Conservation (phyloP, 2,888 invertebrate species). For the Tridacna crocea region DNA sequence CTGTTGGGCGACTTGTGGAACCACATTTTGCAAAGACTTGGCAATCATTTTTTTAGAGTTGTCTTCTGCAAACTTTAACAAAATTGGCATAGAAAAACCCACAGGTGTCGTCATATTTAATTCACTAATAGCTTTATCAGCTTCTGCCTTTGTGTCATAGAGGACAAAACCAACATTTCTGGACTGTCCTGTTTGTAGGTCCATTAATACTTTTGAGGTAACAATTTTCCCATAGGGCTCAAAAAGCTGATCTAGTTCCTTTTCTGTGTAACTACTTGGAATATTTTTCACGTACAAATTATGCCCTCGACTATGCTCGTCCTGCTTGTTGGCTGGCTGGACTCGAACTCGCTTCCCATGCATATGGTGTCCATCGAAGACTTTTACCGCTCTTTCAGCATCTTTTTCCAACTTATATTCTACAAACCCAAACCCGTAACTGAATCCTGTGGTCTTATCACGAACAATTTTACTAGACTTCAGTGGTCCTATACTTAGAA, state of each 20-base stretch:
- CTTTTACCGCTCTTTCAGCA: slow-evolving; percentile 93
- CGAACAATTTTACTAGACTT: slow-evolving; percentile 92
- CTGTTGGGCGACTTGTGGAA: slow-evolving; percentile 35
- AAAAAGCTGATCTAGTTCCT: slow-evolving; percentile 93
- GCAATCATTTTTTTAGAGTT: slow-evolving; percentile 85
- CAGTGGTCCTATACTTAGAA: slow-evolving; percentile 94
- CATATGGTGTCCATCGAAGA: slow-evolving; percentile 93
- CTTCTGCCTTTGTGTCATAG: slow-evolving; percentile 94
- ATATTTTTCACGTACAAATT: slow-evolving; percentile 97
- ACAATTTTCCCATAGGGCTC: slow-evolving; percentile 95
- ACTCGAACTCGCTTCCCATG: slow-evolving; percentile 97
- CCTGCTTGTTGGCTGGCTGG: slow-evolving; percentile 95
- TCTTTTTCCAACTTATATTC: slow-evolving; percentile 94
- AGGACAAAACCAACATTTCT: slow-evolving; percentile 94
- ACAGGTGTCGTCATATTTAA: slow-evolving; percentile 92
- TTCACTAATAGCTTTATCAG: slow-evolving; percentile 94
- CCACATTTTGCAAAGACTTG: slow-evolving; percentile 62
- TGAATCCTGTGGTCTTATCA: slow-evolving; percentile 91
- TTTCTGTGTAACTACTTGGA: slow-evolving; percentile 88
- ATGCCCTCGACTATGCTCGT: slow-evolving; percentile 95
- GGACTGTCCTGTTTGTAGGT: slow-evolving; percentile 94
- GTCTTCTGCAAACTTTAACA: slow-evolving; percentile 94
- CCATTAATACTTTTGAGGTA: slow-evolving; percentile 95
- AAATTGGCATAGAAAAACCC: slow-evolving; percentile 92
- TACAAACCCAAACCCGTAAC: slow-evolving; percentile 98